phyloP scores from a whole-genome alignment of 2,888 invertebrate species.

The Xanthorhoe designata region DNA sequence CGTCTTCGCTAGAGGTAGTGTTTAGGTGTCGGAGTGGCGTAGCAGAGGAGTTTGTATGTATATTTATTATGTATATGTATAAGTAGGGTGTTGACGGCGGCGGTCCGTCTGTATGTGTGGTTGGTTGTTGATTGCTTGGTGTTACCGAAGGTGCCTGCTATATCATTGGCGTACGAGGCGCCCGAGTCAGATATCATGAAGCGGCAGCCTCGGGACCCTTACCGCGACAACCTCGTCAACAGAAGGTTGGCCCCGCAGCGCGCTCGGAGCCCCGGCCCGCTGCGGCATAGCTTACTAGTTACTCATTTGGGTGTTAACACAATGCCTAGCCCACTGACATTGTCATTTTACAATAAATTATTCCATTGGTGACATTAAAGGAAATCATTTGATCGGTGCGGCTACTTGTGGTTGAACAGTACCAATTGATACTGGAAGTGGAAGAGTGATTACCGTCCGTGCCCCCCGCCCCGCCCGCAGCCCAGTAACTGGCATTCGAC shows the following conservation, averaged over 20 bases:
- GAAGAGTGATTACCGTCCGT: conserved; percentile 77
- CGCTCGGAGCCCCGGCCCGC: conserved; percentile 38
- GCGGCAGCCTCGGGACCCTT: conserved; percentile 98
- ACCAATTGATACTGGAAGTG: conserved; percentile 79
- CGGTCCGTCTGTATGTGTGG: conserved; percentile 54
- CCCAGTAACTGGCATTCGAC: conserved; percentile 45
- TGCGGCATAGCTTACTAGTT: conserved; percentile 69
- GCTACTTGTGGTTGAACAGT: conserved; percentile 75
- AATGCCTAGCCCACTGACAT: conserved; percentile 68
- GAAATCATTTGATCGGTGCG: conserved; percentile 64
- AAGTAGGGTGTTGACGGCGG: conserved; percentile 52
- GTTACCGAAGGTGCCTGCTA: conserved; percentile 96
- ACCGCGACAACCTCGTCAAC: conserved; percentile 99
- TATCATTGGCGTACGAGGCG: conserved; percentile 99
- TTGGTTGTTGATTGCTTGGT: conserved; percentile 79
- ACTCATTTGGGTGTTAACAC: conserved; percentile 78
- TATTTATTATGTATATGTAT: conserved; percentile 64
- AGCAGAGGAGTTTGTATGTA: conserved; percentile 65
- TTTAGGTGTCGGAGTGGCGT: conserved; percentile 52
- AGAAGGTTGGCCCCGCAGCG: conserved; percentile 92
- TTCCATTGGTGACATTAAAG: conserved; percentile 54
- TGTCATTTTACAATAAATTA: conserved; percentile 31
- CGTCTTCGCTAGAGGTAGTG: conserved; percentile 63
- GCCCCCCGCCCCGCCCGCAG: conserved; percentile 40
- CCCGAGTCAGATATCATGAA: conserved; percentile 99